Conservation (phyloP, 1,140 invertebrate species). For the Leptinotarsa defecta region DNA sequence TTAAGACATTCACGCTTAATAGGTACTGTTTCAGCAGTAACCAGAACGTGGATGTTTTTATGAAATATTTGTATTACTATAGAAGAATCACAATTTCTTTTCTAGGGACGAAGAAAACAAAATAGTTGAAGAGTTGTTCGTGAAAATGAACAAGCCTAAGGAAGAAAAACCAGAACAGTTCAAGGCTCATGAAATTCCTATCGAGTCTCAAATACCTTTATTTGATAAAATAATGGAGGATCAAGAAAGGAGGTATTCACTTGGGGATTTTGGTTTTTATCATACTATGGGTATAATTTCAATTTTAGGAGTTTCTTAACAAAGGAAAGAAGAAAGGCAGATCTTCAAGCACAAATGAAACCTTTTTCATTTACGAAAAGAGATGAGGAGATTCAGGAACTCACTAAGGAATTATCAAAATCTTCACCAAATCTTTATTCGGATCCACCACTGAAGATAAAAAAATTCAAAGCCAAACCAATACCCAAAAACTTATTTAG, state of each 20-base stretch:
- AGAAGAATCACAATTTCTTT: constrained; percentile 17
- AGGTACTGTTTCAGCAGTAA: no score
- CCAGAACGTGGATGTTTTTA: no score
- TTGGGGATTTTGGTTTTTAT: no score
- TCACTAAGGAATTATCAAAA: constrained; percentile 57
- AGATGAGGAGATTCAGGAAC: constrained; percentile 59
- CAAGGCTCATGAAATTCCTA: constrained; percentile 66
- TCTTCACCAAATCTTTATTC: constrained; percentile 63
- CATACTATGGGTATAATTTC: no score
- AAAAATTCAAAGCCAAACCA: constrained; percentile 68
- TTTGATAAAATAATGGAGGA: constrained; percentile 72
- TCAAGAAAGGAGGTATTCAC: constrained; percentile 67
- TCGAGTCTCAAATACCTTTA: constrained; percentile 69
- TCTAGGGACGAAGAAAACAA: constrained; percentile 68
- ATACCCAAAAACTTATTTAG: constrained; percentile 72
- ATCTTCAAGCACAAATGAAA: constrained; percentile 64
- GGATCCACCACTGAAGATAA: constrained; percentile 52
- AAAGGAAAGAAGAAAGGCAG: constrained; percentile 63
- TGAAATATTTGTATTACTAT: no score
- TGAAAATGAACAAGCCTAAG: constrained; percentile 58
- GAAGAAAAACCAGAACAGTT: constrained; percentile 59
- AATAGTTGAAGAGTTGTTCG: constrained; percentile 59
- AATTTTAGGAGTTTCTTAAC: constrained; percentile 58
- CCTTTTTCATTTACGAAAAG: constrained; percentile 68
- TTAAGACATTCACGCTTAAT: no score